Conservation (phyloP, 2,888 invertebrate species). For the Timema podura region DNA sequence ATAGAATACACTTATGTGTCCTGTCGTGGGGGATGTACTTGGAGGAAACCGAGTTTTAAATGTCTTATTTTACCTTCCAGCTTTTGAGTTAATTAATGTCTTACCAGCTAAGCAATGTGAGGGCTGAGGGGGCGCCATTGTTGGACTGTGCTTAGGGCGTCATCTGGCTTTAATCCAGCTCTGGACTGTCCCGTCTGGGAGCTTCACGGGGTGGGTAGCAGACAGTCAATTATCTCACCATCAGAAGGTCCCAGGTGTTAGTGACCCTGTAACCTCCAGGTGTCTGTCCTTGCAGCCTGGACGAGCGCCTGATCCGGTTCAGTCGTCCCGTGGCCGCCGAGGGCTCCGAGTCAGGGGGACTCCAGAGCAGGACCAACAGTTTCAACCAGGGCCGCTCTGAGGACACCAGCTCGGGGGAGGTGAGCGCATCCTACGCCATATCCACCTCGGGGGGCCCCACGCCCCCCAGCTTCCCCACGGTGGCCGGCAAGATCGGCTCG, state of each 20-base stretch:
- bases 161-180: too few species aligned
- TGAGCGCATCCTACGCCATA: conserved; percentile 17
- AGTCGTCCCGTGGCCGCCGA: conserved; percentile 35
- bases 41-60: too few species aligned
- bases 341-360: conserved; percentile 24
- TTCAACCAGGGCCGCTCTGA: conserved; percentile 32
- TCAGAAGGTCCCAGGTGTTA: neutral
- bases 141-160: too few species aligned
- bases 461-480: conserved; percentile 31
- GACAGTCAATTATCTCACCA: too few species aligned
- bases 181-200: too few species aligned
- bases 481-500: conserved; percentile 16
- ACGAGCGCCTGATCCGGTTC: conserved; percentile 56
- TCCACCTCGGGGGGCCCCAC: conserved; percentile 34
- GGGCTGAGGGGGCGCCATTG: too few species aligned
- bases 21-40: too few species aligned
- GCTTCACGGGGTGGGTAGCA: too few species aligned
- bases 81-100: too few species aligned
- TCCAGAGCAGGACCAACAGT: conserved; percentile 33
- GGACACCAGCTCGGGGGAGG: conserved; percentile 41
- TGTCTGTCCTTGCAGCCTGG: conserved; percentile 48
- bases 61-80: too few species aligned
- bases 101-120: too few species aligned
- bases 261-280: neutral
- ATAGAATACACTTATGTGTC: too few species aligned